Conservation (phyloP, 2,113 vertebrate species). For the Chlorodrepanis virens region DNA sequence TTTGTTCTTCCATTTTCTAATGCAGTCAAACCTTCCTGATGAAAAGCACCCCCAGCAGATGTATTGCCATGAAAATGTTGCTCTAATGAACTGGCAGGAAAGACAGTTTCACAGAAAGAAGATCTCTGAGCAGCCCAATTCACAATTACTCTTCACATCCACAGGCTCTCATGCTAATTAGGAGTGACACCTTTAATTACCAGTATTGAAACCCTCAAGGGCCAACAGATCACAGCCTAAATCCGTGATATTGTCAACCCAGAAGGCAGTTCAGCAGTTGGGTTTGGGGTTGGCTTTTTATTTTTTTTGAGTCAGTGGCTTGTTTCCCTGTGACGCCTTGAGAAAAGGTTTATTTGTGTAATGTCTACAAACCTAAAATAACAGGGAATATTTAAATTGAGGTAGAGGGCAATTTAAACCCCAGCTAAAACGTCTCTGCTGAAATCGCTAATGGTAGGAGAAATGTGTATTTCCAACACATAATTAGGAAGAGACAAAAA, state of each 20-base stretch:
- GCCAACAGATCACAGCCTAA: slow-evolving; percentile 56
- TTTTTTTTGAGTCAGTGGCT: neutral
- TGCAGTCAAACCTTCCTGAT: neutral
- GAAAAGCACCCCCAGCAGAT: neutral
- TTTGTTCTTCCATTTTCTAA: neutral
- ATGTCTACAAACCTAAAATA: slow-evolving; percentile 68
- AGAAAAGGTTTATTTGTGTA: slow-evolving; percentile 69
- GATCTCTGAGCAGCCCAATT: neutral
- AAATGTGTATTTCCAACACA: slow-evolving; percentile 53
- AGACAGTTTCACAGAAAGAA: neutral
- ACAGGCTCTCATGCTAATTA: slow-evolving; percentile 9
- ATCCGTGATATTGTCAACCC: slow-evolving; percentile 35
- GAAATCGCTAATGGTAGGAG: slow-evolving; percentile 39
- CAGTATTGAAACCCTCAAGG: slow-evolving; percentile 56
- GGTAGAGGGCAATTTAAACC: slow-evolving; percentile 63
- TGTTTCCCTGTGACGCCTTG: slow-evolving; percentile 57
- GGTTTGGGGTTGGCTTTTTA: neutral
- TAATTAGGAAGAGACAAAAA: slow-evolving; percentile 60
- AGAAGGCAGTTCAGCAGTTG: neutral
- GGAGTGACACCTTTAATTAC: slow-evolving; percentile 49
- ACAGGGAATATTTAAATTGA: slow-evolving; percentile 65
- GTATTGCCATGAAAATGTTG: neutral
- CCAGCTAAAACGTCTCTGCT: slow-evolving; percentile 54
- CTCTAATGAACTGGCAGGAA: neutral
- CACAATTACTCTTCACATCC: neutral